Evolutionary conservation across 2,888 invertebrate genomes (phyloP).

Genomic region (Clostera curtula): DNA sequence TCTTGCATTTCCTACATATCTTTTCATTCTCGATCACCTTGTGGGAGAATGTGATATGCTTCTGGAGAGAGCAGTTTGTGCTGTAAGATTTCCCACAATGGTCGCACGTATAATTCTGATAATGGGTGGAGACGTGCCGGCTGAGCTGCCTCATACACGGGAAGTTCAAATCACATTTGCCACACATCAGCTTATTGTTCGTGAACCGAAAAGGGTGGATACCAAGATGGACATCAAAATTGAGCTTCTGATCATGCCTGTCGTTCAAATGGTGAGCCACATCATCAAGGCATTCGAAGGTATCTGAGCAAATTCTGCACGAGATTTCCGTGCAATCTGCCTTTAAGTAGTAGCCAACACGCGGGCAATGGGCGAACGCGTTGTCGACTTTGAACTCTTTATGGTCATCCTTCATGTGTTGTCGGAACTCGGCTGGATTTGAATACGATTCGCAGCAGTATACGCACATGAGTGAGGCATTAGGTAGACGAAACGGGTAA

Average conservation of each 20-base stretch:
- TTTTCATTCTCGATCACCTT: slow-evolving; percentile 38
- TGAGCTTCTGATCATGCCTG: slow-evolving; percentile 38
- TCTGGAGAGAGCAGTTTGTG: slow-evolving; percentile 43
- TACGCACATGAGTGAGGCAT: slow-evolving; percentile 45
- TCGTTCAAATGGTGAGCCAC: slow-evolving; percentile 43
- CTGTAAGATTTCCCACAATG: slow-evolving; percentile 58
- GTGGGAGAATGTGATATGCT: slow-evolving; percentile 50
- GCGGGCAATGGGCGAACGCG: slow-evolving; percentile 51
- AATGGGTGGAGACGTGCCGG: slow-evolving; percentile 55
- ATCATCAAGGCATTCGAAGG: slow-evolving; percentile 33
- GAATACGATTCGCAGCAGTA: slow-evolving; percentile 40
- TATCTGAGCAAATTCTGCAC: slow-evolving; percentile 45
- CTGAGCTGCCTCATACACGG: slow-evolving; percentile 48
- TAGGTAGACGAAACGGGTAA: slow-evolving; percentile 52
- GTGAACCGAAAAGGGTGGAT: slow-evolving; percentile 52
- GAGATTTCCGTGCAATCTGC: slow-evolving; percentile 52
- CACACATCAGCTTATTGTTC: slow-evolving; percentile 43
- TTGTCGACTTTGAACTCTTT: slow-evolving; percentile 40
- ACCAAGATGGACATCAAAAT: slow-evolving; percentile 39
- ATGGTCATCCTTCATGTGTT: slow-evolving; percentile 55
- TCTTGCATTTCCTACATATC: slow-evolving; percentile 54
- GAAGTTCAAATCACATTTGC: slow-evolving; percentile 43
- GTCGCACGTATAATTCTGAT: slow-evolving; percentile 53
- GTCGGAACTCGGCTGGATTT: slow-evolving; percentile 34
- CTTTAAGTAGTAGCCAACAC: slow-evolving; percentile 55